These are phyloP conservation scores for Cichlasoma orientale DNA, from an alignment of 2,797 vertebrate species.

Conservation along the genomic window DNA sequence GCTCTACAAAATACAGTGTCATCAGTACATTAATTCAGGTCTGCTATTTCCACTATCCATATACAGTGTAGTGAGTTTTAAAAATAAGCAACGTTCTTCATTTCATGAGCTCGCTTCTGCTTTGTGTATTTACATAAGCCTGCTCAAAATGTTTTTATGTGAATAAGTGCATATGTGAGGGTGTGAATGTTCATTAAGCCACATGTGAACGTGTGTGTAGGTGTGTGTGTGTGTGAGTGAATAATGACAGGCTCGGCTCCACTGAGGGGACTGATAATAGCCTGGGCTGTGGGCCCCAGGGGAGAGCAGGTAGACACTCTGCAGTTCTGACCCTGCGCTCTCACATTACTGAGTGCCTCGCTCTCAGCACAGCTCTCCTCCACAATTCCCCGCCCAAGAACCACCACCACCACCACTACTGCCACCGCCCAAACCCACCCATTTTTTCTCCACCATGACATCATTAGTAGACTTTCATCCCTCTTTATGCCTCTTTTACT, in stretches of 20 bases:
- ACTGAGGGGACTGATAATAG: slow-evolving; percentile 94
- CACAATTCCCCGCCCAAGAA: slow-evolving; percentile 61
- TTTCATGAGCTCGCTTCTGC: background rate
- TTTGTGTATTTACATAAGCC: slow-evolving; percentile 26
- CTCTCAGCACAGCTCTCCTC: slow-evolving; percentile 69
- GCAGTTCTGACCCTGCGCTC: slow-evolving; percentile 92
- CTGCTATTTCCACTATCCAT: background rate
- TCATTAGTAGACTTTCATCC: slow-evolving; percentile 79
- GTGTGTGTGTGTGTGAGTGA: slow-evolving; percentile 73
- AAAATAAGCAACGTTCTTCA: background rate
- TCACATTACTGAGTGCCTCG: slow-evolving; percentile 94
- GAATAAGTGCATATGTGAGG: slow-evolving; percentile 16
- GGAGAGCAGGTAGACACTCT: slow-evolving; percentile 93
- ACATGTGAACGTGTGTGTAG: slow-evolving; percentile 31
- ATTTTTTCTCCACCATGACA: slow-evolving; percentile 89
- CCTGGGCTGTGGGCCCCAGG: slow-evolving; percentile 85
- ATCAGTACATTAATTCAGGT: background rate
- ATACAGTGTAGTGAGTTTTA: background rate
- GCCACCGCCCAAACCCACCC: slow-evolving; percentile 52
- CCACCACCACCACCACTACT: slow-evolving; percentile 46
- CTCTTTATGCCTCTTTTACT: slow-evolving; percentile 28
- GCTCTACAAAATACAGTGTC: background rate
- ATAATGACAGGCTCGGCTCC: slow-evolving; percentile 91
- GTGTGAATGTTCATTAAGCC: slow-evolving; percentile 8
- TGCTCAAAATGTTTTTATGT: slow-evolving; percentile 8